phyloP scores from a whole-genome alignment of 2,113 vertebrate species.

The Dendropsophus ebraccatus region DNA sequence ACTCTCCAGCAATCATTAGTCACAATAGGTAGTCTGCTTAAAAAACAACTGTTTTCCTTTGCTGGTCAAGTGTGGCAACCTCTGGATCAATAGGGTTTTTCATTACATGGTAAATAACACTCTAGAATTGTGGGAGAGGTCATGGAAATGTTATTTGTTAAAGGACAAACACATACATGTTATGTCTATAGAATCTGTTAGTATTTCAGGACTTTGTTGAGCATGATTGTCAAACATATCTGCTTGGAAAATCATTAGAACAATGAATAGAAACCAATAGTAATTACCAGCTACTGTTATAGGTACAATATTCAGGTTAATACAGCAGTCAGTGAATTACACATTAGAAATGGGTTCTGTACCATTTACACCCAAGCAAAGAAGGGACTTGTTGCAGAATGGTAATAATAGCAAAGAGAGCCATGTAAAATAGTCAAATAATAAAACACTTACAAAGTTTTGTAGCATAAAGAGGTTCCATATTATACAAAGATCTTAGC shows the following conservation, averaged over 20 bases:
- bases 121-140: slow-evolving; percentile 43
- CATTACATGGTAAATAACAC: slow-evolving; percentile 56
- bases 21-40: slow-evolving; percentile 44
- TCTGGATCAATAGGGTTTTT: slow-evolving; percentile 55
- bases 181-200: slow-evolving; percentile 13
- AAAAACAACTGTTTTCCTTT: slow-evolving; percentile 53
- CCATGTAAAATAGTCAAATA: background rate
- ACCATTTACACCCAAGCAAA: background rate
- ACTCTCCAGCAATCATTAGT: slow-evolving; percentile 46
- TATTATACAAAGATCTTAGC: background rate
- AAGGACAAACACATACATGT: slow-evolving; percentile 20
- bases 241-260: background rate
- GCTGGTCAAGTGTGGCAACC: slow-evolving; percentile 49
- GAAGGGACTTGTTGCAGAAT: background rate
- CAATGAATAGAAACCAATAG: background rate
- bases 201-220: background rate
- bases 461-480: background rate
- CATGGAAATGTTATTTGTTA: slow-evolving; percentile 45
- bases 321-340: background rate
- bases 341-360: background rate
- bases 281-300: background rate
- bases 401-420: background rate
- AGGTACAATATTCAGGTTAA: background rate
- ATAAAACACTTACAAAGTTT: background rate
- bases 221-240: background rate